Evolutionary conservation across 2,888 invertebrate genomes (phyloP).

Genomic region (Drosophila hawaiiensis): DNA sequence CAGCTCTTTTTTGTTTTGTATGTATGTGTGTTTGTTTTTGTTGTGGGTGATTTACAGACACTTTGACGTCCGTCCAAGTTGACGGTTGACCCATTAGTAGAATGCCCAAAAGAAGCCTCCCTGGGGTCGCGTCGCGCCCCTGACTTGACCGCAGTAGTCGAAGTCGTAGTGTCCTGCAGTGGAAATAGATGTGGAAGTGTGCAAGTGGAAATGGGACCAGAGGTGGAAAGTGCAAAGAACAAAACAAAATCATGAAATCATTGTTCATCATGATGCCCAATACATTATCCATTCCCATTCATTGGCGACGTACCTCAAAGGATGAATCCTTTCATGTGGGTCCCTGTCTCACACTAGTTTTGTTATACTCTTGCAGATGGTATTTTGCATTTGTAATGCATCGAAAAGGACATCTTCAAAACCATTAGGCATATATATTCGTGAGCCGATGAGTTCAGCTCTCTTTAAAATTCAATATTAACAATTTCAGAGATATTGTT

Average conservation of each 20-base stretch:
- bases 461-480: neutral
- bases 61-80: constrained; percentile 77
- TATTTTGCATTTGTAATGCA: neutral
- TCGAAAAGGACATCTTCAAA: neutral
- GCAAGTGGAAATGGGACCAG: neutral
- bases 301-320: constrained; percentile 60
- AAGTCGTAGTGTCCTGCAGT: constrained; percentile 13
- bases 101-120: constrained; percentile 66
- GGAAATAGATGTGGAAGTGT: constrained; percentile 10
- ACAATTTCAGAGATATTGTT: neutral
- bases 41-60: constrained; percentile 79
- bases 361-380: neutral
- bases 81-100: constrained; percentile 80
- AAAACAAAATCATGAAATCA: constrained; percentile 78
- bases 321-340: constrained; percentile 57
- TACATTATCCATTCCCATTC: constrained; percentile 75
- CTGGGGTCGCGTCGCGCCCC: constrained; percentile 45
- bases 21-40: constrained; percentile 41
- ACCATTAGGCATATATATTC: neutral
- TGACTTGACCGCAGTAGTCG: constrained; percentile 9
- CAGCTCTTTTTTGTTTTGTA: constrained; percentile 44
- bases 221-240: constrained; percentile 38
- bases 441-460: neutral
- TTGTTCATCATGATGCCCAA: constrained; percentile 80
- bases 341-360: constrained; percentile 22